Evolutionary conservation across 2,888 invertebrate genomes (phyloP).

Genomic region (Phaonia tiefii): DNA sequence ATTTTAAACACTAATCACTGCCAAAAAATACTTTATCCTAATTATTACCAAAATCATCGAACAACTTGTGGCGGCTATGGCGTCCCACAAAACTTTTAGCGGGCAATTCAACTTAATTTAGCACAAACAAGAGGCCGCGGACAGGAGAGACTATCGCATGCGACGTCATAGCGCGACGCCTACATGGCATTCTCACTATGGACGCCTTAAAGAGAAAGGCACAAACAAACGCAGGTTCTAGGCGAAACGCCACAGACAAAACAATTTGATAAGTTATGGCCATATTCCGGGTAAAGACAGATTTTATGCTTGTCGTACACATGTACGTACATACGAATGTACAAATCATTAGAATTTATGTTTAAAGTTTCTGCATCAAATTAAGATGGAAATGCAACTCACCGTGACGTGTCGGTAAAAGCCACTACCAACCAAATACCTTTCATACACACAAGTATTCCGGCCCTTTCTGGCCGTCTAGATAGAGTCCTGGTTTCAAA

Average conservation of each 20-base stretch:
- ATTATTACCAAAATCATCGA: constrained; percentile 14
- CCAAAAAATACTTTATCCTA: constrained; percentile 18
- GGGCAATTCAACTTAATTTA: constrained; percentile 27
- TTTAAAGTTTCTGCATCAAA: constrained; percentile 28
- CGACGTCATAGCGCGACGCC: background rate
- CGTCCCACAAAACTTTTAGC: constrained; percentile 30
- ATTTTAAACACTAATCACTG: no score
- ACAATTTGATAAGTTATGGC: constrained; percentile 1
- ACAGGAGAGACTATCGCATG: no score
- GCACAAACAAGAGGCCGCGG: constrained; percentile 2
- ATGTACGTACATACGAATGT: background rate
- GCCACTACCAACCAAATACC: background rate
- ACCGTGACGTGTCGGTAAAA: background rate
- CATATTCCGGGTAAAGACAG: background rate
- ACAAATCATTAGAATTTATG: constrained; percentile 40
- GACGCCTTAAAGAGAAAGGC: background rate
- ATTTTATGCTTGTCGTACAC: background rate
- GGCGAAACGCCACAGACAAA: background rate
- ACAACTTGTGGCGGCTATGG: background rate
- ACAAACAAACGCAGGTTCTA: background rate
- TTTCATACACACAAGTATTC: no score
- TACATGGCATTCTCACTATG: background rate
- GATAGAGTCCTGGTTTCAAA: no score
- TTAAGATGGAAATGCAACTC: background rate
- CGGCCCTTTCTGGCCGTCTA: no score